Base-by-base conservation (phyloP, 2,113 vertebrate species). In the Oncorhynchus nerka region DNA sequence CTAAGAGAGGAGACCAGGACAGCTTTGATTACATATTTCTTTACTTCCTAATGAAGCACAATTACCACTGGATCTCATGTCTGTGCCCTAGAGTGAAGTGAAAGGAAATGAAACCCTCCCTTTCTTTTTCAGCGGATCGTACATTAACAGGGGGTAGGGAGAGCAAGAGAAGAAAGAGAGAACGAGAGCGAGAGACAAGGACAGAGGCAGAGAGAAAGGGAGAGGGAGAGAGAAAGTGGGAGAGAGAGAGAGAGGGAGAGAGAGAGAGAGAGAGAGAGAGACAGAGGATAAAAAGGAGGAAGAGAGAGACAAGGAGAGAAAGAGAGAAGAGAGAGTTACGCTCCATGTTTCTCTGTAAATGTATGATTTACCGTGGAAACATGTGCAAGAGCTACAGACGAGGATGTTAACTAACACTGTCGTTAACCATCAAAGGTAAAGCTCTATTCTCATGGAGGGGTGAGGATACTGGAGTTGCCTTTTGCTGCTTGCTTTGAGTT, bases 21-120 rank as follows among this genome's bases (percentile, higher is more conserved):
- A 81, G 49, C 87, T 90, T 91, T 91, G 90, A 90, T 92, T 90
- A 88, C 86, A 89, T 85, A 84, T 86, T 88, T 85, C 88, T 88
- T 87, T 80, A 78, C 86, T 77, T 88, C 85, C 86, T 90, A 88
- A 89, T 87, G 89, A 89, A 87, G 81, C 85, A 86, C 85, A 88
- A 87, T 90, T 87, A 88, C 34, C 34, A 39, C 34, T 39, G 79
- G 77, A 85, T 82, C 84, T 75, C 83, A 55, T 71, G 26, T 81
- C 83, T 86, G 83, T 87, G 84, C 85, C 86, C 84, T 19, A 73
- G 81, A 86, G 87, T 87, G 83, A 86, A 75, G n/a, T 8, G 34
- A 39, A 39, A 39, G 81, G 84, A 83, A 61, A 39, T 82, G 83
- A 83, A 61, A 75, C 79, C 71, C 72, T 64, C 34, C 15, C 28